Evolutionary conservation across 2,888 invertebrate species (phyloP).

Genomic region (Lottia scabra): DNA sequence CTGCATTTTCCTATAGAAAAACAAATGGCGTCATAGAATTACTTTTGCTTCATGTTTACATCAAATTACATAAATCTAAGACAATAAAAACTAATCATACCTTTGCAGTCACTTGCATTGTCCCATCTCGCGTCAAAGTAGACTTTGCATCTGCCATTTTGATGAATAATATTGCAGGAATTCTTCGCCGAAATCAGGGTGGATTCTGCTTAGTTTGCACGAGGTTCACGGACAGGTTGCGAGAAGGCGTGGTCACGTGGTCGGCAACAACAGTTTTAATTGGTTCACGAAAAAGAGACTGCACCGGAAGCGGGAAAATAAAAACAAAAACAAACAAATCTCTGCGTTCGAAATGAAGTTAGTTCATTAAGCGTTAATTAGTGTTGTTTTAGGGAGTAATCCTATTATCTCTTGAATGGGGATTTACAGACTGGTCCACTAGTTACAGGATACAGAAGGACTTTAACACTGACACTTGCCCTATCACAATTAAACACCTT

Average conservation of each 20-base stretch:
- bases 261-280: constrained; percentile 39
- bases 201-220: constrained; percentile 52
- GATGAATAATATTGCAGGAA: constrained; percentile 36
- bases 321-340: constrained; percentile 37
- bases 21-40: constrained; percentile 29
- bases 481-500: no score
- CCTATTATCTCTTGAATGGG: no score
- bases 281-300: constrained; percentile 47
- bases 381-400: no score
- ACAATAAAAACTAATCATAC: constrained; percentile 33
- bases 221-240: constrained; percentile 45
- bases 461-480: no score
- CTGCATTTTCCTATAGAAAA: background rate
- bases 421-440: no score
- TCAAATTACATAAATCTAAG: constrained; percentile 19
- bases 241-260: constrained; percentile 63
- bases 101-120: constrained; percentile 64
- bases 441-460: no score
- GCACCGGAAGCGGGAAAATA: constrained; percentile 52
- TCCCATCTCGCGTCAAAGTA: constrained; percentile 54
- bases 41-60: constrained; percentile 21
- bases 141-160: constrained; percentile 59
- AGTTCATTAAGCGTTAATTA: no score
- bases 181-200: constrained; percentile 36
- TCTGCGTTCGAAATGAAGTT: background rate